A percentile compares a stretch with the other conserved stretches of the same genome.
Conservation (phyloP, 1,140 invertebrate species). For the Drosophila kanapiae region DNA sequence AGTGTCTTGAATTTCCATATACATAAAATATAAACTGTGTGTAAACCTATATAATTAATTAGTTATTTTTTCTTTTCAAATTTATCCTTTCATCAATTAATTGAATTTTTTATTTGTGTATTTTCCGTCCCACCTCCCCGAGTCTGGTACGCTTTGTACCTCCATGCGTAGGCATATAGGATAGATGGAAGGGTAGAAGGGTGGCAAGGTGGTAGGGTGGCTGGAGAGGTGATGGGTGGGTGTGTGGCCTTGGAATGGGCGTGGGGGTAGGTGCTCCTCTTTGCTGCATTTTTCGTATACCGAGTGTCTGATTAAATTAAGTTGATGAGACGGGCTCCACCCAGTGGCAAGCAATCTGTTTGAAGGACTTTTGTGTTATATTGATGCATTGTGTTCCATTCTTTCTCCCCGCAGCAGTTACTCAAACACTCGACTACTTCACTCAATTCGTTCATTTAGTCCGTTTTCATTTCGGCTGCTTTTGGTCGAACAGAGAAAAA, state of each 20-base stretch:
- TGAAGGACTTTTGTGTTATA: slow-evolving; percentile 79
- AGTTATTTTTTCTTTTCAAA: not conserved
- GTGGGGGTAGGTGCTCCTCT: slow-evolving; percentile 19
- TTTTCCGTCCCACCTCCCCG: no score
- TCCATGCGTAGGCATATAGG: slow-evolving; percentile 67
- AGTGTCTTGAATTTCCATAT: no score
- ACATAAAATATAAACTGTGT: not conserved
- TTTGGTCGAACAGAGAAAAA: slow-evolving; percentile 20
- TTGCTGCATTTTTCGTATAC: slow-evolving; percentile 78
- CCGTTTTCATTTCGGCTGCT: slow-evolving; percentile 69
- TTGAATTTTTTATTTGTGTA: slow-evolving; percentile 13
- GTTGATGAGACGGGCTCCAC: slow-evolving; percentile 69
- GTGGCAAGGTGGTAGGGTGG: no score
- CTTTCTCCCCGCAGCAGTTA: slow-evolving; percentile 55
- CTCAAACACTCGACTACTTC: slow-evolving; percentile 74
- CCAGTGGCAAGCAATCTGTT: slow-evolving; percentile 44
- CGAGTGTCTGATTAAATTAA: slow-evolving; percentile 83
- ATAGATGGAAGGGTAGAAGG: slow-evolving; percentile 2
- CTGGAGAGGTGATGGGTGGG: not conserved
- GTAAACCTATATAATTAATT: not conserved
- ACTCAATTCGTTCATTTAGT: slow-evolving; percentile 72
- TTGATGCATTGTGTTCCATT: slow-evolving; percentile 75
- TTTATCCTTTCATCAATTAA: not conserved
- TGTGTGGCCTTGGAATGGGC: slow-evolving; percentile 1
- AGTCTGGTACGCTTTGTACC: slow-evolving; percentile 29